These are phyloP conservation scores for Zaprionus inermis DNA, from an alignment of 1,140 invertebrate genomes.

Conservation along the genomic window DNA sequence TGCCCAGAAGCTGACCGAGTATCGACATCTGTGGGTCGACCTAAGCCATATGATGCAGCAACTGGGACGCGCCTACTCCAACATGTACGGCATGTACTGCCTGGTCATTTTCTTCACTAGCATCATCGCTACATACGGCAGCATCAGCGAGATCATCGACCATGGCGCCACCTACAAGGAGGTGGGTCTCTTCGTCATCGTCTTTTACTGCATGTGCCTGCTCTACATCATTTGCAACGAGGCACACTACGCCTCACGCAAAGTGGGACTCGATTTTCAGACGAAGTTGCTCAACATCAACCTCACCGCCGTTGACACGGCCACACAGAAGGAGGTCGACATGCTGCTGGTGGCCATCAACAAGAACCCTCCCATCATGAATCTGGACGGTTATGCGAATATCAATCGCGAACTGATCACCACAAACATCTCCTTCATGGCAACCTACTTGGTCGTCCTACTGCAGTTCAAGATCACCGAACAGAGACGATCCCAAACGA, in stretches of 20 bases:
- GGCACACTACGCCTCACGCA: conserved; percentile 87
- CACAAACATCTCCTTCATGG: conserved; percentile 88
- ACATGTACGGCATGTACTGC: conserved; percentile 89
- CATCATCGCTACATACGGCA: conserved; percentile 88
- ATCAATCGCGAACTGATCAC: conserved; percentile 88
- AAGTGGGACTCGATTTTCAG: conserved; percentile 88
- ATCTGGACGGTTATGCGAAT: conserved; percentile 88
- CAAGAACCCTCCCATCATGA: conserved; percentile 89
- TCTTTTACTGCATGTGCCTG: conserved; percentile 88
- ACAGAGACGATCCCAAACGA: conserved; percentile 49
- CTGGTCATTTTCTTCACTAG: conserved; percentile 89
- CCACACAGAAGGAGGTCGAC: conserved; percentile 87
- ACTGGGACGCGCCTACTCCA: conserved; percentile 88
- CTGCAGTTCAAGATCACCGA: conserved; percentile 88
- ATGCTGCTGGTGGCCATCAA: conserved; percentile 90
- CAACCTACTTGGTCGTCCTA: conserved; percentile 88
- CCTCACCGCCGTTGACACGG: conserved; percentile 86
- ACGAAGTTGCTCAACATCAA: conserved; percentile 88
- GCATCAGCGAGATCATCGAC: conserved; percentile 88
- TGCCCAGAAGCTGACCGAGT: conserved; percentile 87
- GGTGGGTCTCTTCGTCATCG: conserved; percentile 88
- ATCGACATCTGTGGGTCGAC: conserved; percentile 88
- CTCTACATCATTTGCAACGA: conserved; percentile 89
- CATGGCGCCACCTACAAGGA: conserved; percentile 89
- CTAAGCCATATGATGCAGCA: conserved; percentile 90